Evolutionary conservation across 2,797 vertebrate species (phyloP).

Genomic region (Sparus aurata): DNA sequence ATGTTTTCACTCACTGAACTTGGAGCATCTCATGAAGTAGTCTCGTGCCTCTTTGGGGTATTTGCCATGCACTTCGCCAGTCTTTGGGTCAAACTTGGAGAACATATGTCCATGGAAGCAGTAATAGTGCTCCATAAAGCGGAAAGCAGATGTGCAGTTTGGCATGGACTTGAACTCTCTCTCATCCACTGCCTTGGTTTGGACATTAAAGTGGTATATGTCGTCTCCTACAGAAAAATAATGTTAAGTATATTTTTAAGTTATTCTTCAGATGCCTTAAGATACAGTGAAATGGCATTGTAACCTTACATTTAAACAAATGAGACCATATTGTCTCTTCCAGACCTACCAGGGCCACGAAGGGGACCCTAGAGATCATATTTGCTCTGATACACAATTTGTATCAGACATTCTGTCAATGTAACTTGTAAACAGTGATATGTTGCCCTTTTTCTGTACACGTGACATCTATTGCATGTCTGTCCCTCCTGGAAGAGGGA

Average conservation of each 20-base stretch:
- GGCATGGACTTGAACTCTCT: conserved; percentile 80
- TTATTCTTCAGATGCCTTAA: neutral
- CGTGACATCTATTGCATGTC: too few species aligned
- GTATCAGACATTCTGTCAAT: too few species aligned
- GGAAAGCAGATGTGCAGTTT: conserved; percentile 85
- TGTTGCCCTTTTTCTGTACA: too few species aligned
- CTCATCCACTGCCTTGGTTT: conserved; percentile 76
- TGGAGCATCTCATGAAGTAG: conserved; percentile 89
- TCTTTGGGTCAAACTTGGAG: conserved; percentile 88
- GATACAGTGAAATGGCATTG: neutral
- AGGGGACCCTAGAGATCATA: neutral
- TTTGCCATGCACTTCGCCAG: conserved; percentile 76
- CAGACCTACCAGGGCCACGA: neutral
- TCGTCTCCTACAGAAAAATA: conserved; percentile 61
- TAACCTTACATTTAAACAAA: neutral
- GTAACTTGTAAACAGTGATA: too few species aligned
- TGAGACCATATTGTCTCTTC: neutral
- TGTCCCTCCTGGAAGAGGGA: too few species aligned
- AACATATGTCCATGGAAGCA: conserved; percentile 89
- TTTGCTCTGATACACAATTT: too few species aligned
- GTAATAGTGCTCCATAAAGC: conserved; percentile 88
- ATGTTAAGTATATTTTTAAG: neutral
- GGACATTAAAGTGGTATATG: conserved; percentile 81
- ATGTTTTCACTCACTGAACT: conserved; percentile 84
- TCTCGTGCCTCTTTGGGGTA: conserved; percentile 88